phyloP scores from a whole-genome alignment of 2,797 vertebrate species.

The Eupleurogrammus muticus region DNA sequence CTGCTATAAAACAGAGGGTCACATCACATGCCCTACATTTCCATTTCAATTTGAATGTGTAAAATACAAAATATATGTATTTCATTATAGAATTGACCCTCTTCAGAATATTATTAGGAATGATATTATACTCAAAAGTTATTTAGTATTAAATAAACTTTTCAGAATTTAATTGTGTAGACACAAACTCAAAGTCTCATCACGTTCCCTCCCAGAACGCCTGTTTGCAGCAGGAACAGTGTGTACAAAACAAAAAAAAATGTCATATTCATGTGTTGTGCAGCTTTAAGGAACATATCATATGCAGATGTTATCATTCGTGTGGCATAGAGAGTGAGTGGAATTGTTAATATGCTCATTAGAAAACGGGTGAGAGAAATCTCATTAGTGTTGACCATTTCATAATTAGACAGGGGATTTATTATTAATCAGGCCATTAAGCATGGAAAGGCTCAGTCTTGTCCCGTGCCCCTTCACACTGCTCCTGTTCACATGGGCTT shows the following conservation, averaged over 20 bases:
- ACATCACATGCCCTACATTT: too few species aligned
- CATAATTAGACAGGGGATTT: slow-evolving; percentile 72
- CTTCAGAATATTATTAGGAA: too few species aligned
- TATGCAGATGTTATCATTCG: slow-evolving; percentile 56
- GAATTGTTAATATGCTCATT: slow-evolving; percentile 66
- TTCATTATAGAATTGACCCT: too few species aligned
- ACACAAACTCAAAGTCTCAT: slow-evolving; percentile 6
- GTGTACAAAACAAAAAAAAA: slow-evolving; percentile 44
- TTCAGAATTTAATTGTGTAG: background rate
- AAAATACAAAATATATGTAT: too few species aligned
- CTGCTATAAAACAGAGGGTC: too few species aligned
- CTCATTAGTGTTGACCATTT: slow-evolving; percentile 74
- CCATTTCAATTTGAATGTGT: too few species aligned
- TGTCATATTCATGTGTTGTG: slow-evolving; percentile 55
- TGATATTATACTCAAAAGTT: too few species aligned
- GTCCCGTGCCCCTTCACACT: slow-evolving; percentile 37
- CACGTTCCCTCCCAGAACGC: slow-evolving; percentile 32
- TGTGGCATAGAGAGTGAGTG: slow-evolving; percentile 28
- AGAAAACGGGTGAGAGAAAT: slow-evolving; percentile 63
- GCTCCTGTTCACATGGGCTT: slow-evolving; percentile 48
- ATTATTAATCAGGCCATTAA: slow-evolving; percentile 76
- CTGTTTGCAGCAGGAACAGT: slow-evolving; percentile 40
- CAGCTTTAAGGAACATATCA: slow-evolving; percentile 30
- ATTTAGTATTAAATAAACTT: too few species aligned
- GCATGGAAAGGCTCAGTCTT: slow-evolving; percentile 44